phyloP scores from a whole-genome alignment of 2,113 vertebrate genomes.

The Mustela lutreola region DNA sequence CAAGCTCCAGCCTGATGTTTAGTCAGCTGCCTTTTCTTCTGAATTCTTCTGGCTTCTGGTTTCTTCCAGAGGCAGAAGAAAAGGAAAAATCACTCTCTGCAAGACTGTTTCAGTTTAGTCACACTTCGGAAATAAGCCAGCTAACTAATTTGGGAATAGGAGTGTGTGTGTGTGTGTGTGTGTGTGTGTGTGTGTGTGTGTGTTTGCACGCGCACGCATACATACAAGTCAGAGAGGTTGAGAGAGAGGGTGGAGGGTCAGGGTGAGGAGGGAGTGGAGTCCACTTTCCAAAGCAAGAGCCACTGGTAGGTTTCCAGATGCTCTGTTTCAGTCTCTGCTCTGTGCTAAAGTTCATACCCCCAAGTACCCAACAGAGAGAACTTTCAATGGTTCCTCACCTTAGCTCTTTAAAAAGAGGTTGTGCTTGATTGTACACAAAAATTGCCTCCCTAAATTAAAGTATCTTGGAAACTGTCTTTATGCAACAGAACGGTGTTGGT shows the following conservation, averaged over 20 bases:
- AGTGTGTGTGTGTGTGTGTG: not conserved
- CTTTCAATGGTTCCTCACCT: not conserved
- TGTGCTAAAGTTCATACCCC: not conserved
- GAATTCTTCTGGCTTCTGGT: slow-evolving; percentile 17
- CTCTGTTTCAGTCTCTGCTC: not conserved
- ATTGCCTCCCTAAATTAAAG: not conserved
- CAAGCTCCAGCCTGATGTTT: not conserved
- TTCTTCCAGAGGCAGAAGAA: slow-evolving; percentile 20
- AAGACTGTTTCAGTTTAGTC: slow-evolving; percentile 29
- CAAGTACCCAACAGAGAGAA: not conserved
- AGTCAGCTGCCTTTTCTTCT: not conserved
- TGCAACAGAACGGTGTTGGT: rapidly evolving
- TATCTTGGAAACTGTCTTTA: not conserved
- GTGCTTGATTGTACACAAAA: not conserved
- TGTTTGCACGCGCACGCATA: rapidly evolving
- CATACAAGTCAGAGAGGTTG: no score
- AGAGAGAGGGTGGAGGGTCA: not conserved
- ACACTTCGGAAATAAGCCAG: slow-evolving; percentile 5
- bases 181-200: not conserved
- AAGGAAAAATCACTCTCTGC: not conserved
- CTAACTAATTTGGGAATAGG: not conserved
- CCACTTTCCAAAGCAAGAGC: not conserved
- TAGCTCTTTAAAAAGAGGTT: not conserved
- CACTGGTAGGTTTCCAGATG: not conserved
- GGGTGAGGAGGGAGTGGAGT: not conserved